Conservation (phyloP, 2,797 vertebrate genomes). For the Acanthiza pusilla region DNA sequence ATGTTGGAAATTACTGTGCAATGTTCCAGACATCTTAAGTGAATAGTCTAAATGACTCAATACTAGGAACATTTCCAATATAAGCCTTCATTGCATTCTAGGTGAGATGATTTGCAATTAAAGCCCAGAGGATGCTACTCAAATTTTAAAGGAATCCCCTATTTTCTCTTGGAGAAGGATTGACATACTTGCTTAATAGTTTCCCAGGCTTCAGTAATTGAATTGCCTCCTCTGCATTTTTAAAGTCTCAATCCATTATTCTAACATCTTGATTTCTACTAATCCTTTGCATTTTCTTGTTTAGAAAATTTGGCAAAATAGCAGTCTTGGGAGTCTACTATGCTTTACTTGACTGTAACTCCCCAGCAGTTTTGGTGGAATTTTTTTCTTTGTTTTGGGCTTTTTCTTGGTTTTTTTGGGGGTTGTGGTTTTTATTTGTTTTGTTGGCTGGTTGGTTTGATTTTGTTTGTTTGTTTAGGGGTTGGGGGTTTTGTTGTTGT, state of each 20-base stretch:
- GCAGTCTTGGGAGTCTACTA: background rate
- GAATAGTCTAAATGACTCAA: slow-evolving; percentile 24
- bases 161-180: background rate
- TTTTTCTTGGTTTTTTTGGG: background rate
- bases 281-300: background rate
- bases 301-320: background rate
- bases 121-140: background rate
- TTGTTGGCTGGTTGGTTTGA: background rate
- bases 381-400: background rate
- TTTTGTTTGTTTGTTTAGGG: background rate
- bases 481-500: background rate
- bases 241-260: slow-evolving; percentile 25
- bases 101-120: slow-evolving; percentile 30
- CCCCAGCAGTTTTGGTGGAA: background rate
- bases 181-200: background rate
- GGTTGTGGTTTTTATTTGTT: background rate
- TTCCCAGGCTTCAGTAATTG: slow-evolving; percentile 21
- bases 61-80: slow-evolving; percentile 4
- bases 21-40: slow-evolving; percentile 2
- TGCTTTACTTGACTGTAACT: background rate
- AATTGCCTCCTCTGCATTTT: slow-evolving; percentile 3
- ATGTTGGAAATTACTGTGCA: slow-evolving; percentile 2
- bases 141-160: slow-evolving; percentile 3
- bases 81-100: slow-evolving; percentile 7
- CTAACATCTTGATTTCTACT: slow-evolving; percentile 23